phyloP scores from a whole-genome alignment of 2,888 invertebrate species.

The Limnephilus marmoratus region DNA sequence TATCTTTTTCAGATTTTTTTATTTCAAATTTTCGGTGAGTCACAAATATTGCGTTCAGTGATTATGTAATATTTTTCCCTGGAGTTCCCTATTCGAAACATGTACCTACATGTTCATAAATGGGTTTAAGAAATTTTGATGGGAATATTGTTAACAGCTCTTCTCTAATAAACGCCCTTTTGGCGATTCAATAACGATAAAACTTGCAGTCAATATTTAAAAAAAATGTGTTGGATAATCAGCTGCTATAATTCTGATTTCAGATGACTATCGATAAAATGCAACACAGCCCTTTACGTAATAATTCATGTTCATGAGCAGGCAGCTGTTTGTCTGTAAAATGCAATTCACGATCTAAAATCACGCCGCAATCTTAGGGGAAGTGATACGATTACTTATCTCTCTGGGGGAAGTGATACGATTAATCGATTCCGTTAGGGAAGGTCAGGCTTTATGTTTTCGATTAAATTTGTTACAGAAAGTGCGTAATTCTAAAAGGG shows the following conservation, averaged over 20 bases:
- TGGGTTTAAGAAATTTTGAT: no score
- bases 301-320: neutral
- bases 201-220: neutral
- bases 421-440: conserved; percentile 16
- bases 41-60: no score
- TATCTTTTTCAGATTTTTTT: no score
- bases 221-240: neutral
- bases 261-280: neutral
- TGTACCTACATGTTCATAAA: no score
- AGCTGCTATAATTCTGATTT: conserved; percentile 2
- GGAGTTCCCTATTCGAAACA: no score
- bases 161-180: neutral
- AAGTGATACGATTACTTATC: conserved; percentile 14
- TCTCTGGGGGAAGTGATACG: conserved; percentile 5
- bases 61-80: no score
- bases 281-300: neutral
- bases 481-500: neutral
- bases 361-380: conserved; percentile 23
- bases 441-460: neutral
- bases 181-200: neutral
- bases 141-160: neutral
- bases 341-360: conserved; percentile 35
- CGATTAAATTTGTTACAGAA: neutral
- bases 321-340: neutral
- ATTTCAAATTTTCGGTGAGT: no score